Evolutionary conservation across 2,888 invertebrate genomes (phyloP), one percentile per base, ranked within the genome.

Genomic region (Himalopsyche tibetana): DNA sequence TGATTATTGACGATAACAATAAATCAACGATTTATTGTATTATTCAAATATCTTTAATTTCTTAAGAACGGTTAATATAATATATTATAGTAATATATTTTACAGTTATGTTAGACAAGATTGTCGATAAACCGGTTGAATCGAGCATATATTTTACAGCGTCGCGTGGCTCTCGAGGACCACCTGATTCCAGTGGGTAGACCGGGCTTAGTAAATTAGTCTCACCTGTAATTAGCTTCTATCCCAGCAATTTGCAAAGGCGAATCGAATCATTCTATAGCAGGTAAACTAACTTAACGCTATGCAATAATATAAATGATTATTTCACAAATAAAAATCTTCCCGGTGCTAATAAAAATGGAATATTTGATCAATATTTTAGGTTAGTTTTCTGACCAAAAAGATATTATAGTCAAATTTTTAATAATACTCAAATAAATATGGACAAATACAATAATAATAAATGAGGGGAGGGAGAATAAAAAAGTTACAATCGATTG

Each of bases 171-270:
- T 74, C 74, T 74, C 74, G 74, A 36, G 36, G 74, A 74, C 74
- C 74, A 74, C 74, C 74, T 74, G 74, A 74, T 38, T 74, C 38
- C 74, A 74, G 74, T 74, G 74, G 74, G 74, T 74, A 15, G 74
- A 74, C 74, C 74, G 74, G 38, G 74, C 74, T 74, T 74, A 74
- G 74, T 74, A 74, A 38, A 74, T 74, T 74, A 74, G 74, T 74
- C 15, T 74, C 74, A 74, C 74, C 74, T 74, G 74, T 36, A 74
- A 74, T 74, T 74, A 74, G 11, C 38, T 38, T 38, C 38, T 74
- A 74, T 74, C 38, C 74, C 36, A 38, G 36, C 74, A 74, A 74
- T 74, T 74, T 36, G 74, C 74, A 74, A 74, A 74, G 2, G 74
- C 74, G 38, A 74, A 38, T 74, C 74, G 28, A 74, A 36, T 74